phyloP scores from a whole-genome alignment of 2,113 vertebrate genomes.

The Eupsittula cactorum region DNA sequence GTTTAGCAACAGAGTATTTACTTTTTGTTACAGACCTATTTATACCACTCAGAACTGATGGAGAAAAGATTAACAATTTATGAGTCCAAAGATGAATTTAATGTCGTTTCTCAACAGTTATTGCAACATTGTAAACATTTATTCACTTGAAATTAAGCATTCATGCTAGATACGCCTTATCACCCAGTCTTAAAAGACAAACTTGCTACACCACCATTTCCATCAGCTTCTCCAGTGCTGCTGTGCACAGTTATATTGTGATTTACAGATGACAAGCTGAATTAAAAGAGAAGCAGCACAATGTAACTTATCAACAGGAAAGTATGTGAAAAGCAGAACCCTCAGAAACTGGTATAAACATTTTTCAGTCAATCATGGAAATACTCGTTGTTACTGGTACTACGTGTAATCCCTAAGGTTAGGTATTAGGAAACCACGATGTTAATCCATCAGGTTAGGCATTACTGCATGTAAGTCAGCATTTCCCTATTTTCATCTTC shows the following conservation, averaged over 20 bases:
- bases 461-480: background rate
- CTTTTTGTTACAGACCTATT: background rate
- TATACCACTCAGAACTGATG: background rate
- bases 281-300: background rate
- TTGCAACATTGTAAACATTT: background rate
- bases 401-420: background rate
- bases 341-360: background rate
- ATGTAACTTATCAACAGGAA: background rate
- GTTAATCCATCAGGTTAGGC: background rate
- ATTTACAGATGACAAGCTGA: background rate
- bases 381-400: background rate
- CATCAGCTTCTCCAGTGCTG: background rate
- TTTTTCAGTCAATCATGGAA: background rate
- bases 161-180: background rate
- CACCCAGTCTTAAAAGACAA: background rate
- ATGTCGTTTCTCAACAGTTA: background rate
- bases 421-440: background rate
- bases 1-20: conserved; percentile 21
- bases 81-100: conserved; percentile 8
- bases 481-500: background rate
- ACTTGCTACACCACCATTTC: background rate
- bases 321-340: background rate
- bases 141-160: background rate
- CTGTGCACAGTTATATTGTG: background rate
- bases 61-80: conserved; percentile 1